These are phyloP conservation scores for Botia kubotai DNA, from an alignment of 2,797 vertebrate species.

Conservation along the genomic window DNA sequence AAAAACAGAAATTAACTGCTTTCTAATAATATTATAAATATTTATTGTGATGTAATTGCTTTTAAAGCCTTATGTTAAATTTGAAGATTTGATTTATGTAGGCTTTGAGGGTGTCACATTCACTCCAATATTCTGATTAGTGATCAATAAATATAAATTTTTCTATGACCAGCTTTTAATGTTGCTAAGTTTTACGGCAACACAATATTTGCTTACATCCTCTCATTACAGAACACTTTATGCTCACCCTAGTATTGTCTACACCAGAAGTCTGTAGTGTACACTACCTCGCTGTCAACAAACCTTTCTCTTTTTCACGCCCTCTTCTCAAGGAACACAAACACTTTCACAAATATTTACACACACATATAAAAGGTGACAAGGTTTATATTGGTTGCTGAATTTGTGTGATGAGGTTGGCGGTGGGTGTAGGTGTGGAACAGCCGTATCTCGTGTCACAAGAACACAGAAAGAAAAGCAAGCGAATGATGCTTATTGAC, in stretches of 20 bases:
- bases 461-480: slow-evolving; percentile 71
- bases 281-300: background rate
- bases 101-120: no score
- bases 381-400: slow-evolving; percentile 44
- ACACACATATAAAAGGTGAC: slow-evolving; percentile 40
- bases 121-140: no score
- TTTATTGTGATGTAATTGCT: no score
- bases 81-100: no score
- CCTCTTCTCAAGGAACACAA: background rate
- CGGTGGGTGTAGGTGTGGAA: slow-evolving; percentile 68
- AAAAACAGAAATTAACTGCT: no score
- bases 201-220: no score
- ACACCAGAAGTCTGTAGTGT: background rate
- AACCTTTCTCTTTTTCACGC: background rate
- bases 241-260: background rate
- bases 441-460: slow-evolving; percentile 78
- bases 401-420: slow-evolving; percentile 53
- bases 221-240: no score
- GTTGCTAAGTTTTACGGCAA: no score
- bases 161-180: no score
- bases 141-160: no score
- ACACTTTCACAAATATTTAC: slow-evolving; percentile 1
- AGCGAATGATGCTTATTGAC: slow-evolving; percentile 82
- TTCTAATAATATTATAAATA: no score
- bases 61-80: no score